Evolutionary conservation across 2,113 vertebrate genomes (phyloP).

Genomic region (Tupaia chinensis): DNA sequence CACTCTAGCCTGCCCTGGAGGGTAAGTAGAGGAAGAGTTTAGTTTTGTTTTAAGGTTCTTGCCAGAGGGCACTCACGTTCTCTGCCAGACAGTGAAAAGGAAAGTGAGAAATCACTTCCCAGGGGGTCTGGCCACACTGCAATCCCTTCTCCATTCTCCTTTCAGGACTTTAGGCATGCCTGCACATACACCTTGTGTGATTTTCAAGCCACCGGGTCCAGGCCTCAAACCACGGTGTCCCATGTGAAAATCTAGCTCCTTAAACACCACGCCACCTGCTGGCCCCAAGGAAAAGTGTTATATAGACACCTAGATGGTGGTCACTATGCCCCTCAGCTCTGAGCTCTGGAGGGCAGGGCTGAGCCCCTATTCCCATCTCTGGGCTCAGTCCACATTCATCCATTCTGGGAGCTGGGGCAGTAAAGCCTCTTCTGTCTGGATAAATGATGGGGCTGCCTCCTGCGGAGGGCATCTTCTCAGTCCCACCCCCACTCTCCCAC

Average conservation of each 20-base stretch:
- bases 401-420: neutral
- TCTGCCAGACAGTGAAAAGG: too few species aligned
- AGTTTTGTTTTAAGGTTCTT: too few species aligned
- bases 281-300: neutral
- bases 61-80: too few species aligned
- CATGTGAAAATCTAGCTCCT: too few species aligned
- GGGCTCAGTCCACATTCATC: neutral
- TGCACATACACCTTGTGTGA: too few species aligned
- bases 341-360: neutral
- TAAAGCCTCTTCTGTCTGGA: neutral
- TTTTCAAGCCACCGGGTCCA: too few species aligned
- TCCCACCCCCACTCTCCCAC: neutral
- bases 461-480: neutral
- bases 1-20: neutral
- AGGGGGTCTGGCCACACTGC: too few species aligned
- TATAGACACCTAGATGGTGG: neutral
- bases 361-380: neutral
- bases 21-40: conserved; percentile 2
- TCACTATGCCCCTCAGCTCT: neutral
- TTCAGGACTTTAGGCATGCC: too few species aligned
- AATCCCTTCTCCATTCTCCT: too few species aligned
- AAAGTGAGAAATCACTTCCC: too few species aligned
- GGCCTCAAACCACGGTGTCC: too few species aligned
- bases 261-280: too few species aligned
- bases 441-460: neutral